These are phyloP conservation scores for Rhamphomyia laevipes DNA, from an alignment of 2,888 invertebrate species.

Conservation along the genomic window DNA sequence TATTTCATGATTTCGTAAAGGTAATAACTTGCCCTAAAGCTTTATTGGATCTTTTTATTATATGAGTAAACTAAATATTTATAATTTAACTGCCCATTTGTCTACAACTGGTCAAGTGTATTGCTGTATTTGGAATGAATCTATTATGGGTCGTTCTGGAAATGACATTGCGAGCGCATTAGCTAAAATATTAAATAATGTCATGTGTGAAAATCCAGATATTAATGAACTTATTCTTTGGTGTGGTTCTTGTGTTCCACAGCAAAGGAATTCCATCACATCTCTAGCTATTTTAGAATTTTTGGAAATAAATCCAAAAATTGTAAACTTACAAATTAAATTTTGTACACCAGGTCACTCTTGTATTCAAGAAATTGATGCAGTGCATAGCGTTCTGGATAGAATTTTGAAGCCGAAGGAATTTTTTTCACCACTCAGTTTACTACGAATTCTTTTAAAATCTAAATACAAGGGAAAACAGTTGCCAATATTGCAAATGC, in stretches of 20 bases:
- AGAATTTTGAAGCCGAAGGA: neutral
- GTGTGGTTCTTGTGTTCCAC: slow-evolving; percentile 4
- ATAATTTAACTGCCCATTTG: neutral
- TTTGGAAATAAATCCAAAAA: neutral
- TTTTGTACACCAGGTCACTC: neutral
- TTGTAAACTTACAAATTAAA: neutral
- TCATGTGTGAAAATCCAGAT: neutral
- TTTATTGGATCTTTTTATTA: neutral
- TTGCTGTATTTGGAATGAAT: slow-evolving; percentile 3
- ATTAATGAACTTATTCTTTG: neutral
- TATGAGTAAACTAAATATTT: neutral
- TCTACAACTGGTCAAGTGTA: neutral
- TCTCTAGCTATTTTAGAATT: neutral
- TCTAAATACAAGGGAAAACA: neutral
- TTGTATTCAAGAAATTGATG: neutral
- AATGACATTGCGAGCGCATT: slow-evolving; percentile 4
- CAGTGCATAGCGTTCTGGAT: neutral
- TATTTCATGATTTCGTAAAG: no score
- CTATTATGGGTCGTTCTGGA: neutral
- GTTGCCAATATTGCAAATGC: neutral
- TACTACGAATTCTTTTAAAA: neutral
- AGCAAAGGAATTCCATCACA: neutral
- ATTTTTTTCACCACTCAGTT: neutral
- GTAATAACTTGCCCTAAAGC: no score
- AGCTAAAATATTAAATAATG: neutral